Conservation (phyloP, 1,140 invertebrate genomes). For the Sarcophaga bullata region DNA sequence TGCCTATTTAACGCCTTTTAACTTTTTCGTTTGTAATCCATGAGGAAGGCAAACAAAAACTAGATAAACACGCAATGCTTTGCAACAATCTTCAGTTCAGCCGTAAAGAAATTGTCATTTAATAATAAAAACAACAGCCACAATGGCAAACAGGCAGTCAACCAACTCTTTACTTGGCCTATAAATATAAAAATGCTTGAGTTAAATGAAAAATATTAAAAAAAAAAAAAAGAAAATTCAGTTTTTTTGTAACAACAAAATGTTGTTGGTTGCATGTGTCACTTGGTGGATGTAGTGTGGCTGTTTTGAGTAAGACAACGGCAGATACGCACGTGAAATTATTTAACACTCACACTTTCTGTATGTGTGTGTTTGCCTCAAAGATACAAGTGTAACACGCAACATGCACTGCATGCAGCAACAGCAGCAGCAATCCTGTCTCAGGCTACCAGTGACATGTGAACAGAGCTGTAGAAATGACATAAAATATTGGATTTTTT, state of each 20-base stretch:
- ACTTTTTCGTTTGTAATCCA: neutral
- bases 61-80: slow-evolving; percentile 37
- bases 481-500: slow-evolving; percentile 35
- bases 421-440: neutral
- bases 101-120: slow-evolving; percentile 27
- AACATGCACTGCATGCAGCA: slow-evolving; percentile 31
- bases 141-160: neutral
- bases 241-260: neutral
- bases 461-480: neutral
- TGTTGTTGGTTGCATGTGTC: slow-evolving; percentile 34
- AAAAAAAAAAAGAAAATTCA: neutral
- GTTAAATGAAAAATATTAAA: neutral
- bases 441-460: neutral
- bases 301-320: slow-evolving; percentile 12
- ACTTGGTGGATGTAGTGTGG: slow-evolving; percentile 13
- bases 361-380: slow-evolving; percentile 14
- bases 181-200: slow-evolving; percentile 2
- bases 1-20: slow-evolving; percentile 40
- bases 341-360: slow-evolving; percentile 28
- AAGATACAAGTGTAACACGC: slow-evolving; percentile 35
- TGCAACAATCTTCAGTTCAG: slow-evolving; percentile 7
- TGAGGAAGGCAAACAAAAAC: neutral
- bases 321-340: slow-evolving; percentile 37
- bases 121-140: neutral
- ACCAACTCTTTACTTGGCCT: slow-evolving; percentile 14